Evolutionary conservation across 2,888 invertebrate genomes (phyloP).

Genomic region (Herminia tarsipennalis): DNA sequence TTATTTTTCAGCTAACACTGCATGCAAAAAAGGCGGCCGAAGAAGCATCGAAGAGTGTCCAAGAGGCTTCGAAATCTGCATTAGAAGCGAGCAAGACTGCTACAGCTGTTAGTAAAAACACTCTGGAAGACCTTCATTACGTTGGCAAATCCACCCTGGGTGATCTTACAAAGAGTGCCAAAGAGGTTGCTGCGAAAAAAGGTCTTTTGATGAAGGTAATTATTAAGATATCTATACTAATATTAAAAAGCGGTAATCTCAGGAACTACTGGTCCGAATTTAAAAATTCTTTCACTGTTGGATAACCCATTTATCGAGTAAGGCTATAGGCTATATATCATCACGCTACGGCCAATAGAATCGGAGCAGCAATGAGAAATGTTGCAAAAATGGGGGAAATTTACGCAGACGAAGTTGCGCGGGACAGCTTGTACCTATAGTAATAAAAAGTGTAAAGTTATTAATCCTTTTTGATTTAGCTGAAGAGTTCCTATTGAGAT

Average conservation of each 20-base stretch:
- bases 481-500: too few species aligned
- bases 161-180: slow-evolving; percentile 96
- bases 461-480: too few species aligned
- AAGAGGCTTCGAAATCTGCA: slow-evolving; percentile 94
- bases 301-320: too few species aligned
- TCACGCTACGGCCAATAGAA: too few species aligned
- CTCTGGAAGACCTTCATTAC: slow-evolving; percentile 94
- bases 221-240: neutral
- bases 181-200: slow-evolving; percentile 94
- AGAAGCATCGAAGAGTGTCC: slow-evolving; percentile 92
- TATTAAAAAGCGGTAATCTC: neutral
- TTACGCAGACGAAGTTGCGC: too few species aligned
- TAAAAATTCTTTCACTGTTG: too few species aligned
- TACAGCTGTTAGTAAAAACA: slow-evolving; percentile 94
- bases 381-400: too few species aligned
- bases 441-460: too few species aligned
- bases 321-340: too few species aligned
- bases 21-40: slow-evolving; percentile 96
- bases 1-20: slow-evolving; percentile 88
- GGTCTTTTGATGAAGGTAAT: slow-evolving; percentile 90
- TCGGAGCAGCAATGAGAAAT: too few species aligned
- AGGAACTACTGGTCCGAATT: too few species aligned
- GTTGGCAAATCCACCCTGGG: slow-evolving; percentile 96
- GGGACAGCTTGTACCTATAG: too few species aligned
- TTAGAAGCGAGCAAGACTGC: slow-evolving; percentile 95